Base-by-base conservation (phyloP, 2,888 invertebrate genomes). In the Lasiommata megera region DNA sequence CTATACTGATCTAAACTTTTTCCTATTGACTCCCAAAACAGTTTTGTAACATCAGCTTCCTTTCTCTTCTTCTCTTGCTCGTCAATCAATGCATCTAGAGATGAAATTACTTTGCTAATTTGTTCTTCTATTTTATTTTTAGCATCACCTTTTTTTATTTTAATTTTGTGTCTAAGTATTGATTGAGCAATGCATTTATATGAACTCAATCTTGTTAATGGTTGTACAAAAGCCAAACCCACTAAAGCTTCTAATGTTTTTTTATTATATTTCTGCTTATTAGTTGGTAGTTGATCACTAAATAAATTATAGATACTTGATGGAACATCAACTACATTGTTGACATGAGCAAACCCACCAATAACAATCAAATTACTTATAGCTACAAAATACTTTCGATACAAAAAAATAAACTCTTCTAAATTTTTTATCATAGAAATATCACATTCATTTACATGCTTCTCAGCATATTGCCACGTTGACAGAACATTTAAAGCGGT, bases 321-420 rank as follows among this genome's bases (percentile, higher is more conserved):
- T 17, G 93, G 92, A 50, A 93, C 87, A 70, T 94, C 94, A 60
- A 95, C 88, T 52, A 93, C 74, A 77, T 91, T 92, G 63, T 93
- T 92, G 55, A 95, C 93, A 67, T 94, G 93, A 41, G 87, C 75
- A 72, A 95, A 95, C 34, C 95, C 95, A 72, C 94, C 93, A 62
- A 95, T 90, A 67, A 94, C 94, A 72, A 94, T 93, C 63, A 95
- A 92, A 91, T 95, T 94, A 80, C 95, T 95, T 76, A 95, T 91
- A 68, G 93, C 92, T 80, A 93, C 90, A 44, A 94, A 92, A 88
- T 95, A 96, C 77, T 92, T 92, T 78, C 93, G 94, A 77, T 94
- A 95, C 62, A 94, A 91, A 74, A 92, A 92, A 73, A 95, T 92
- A 82, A 92, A 93, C 82, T 96, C 95, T 71, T 95, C 94, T 74